Evolutionary conservation across 2,888 invertebrate species (phyloP), one percentile per base, ranked within the genome.

Genomic region (Eudasyphora cyanicolor): DNA sequence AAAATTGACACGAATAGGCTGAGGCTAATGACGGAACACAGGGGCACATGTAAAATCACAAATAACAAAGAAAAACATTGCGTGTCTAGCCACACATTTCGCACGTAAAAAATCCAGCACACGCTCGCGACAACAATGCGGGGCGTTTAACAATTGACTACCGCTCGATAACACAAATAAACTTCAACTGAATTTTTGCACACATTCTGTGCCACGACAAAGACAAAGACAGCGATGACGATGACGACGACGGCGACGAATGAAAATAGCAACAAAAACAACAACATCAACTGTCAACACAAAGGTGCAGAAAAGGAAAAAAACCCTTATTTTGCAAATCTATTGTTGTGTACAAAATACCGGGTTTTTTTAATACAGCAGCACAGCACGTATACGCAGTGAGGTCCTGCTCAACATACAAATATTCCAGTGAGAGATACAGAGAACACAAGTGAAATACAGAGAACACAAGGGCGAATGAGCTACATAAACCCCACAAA

Each of bases 151-250:
- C 62, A 80, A 77, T 75, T 77, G 77, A 78, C 75, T 42, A 84
- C 84, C 81, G 67, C 67, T 45, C 76, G 76, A 17, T 81, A 76
- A 69, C 64, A 81, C 76, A 38, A 76, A 73, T 42, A 73, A 81
- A 84, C 78, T 79, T 62, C 81, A 84, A 84, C 84, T 84, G 51
- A 81, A 57, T n/a, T 42, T 73, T 73, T 60, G 73, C 57, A 75
- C 42, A 49, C 35, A 49, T 51, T 76, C 51, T 12, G n/a, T 45
- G 1, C 45, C 27, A 57, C 57, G 24, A 57, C 24, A 45, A n/a
- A n/a, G n/a, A n/a, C n/a, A n/a, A n/a, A n/a, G n/a, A n/a, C n/a
- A n/a, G n/a, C n/a, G n/a, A n/a, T n/a, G n/a, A n/a, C n/a, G n/a
- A n/a, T n/a, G n/a, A n/a, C n/a, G n/a, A n/a, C n/a, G n/a, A n/a